A percentile compares a stretch with the other conserved stretches of the same genome.
Conservation (phyloP, 2,797 vertebrate species). For the Gadopsis bispinosus region DNA sequence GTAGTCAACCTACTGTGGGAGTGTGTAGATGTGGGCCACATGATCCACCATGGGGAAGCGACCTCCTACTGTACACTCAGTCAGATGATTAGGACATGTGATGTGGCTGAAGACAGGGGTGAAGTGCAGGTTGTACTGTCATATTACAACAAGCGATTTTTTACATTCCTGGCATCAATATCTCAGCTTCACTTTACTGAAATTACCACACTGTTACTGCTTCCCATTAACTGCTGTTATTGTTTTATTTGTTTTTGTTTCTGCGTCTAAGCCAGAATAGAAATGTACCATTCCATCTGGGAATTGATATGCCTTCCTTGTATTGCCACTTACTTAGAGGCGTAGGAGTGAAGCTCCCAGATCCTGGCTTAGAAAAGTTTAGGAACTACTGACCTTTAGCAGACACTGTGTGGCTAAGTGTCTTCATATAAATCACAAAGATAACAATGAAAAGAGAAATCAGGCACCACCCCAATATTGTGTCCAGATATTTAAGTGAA, state of each 20-base stretch:
- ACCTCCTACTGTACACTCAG: neutral
- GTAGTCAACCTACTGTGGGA: neutral
- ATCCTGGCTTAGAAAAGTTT: neutral
- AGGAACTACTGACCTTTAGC: slow-evolving; percentile 30
- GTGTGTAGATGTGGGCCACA: slow-evolving; percentile 7
- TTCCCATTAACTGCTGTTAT: slow-evolving; percentile 2
- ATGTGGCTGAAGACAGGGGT: slow-evolving; percentile 10
- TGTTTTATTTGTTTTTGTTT: slow-evolving; percentile 1
- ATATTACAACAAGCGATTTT: slow-evolving; percentile 1
- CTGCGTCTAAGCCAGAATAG: neutral
- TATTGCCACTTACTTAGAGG: slow-evolving; percentile 22
- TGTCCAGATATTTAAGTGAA: slow-evolving; percentile 22
- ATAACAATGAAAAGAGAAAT: slow-evolving; percentile 13
- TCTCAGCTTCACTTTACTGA: neutral
- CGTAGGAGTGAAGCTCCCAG: slow-evolving; percentile 25
- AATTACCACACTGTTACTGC: neutral
- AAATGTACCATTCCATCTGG: neutral
- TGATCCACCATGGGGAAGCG: slow-evolving; percentile 11
- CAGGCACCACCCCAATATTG: neutral
- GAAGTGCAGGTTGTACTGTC: neutral
- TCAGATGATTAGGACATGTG: slow-evolving; percentile 48
- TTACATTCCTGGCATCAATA: neutral
- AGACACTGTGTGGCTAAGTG: slow-evolving; percentile 19
- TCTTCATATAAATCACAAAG: slow-evolving; percentile 21
- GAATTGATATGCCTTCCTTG: slow-evolving; percentile 7